Evolutionary conservation across 2,797 vertebrate genomes (phyloP), one percentile per base, ranked within the genome.

Genomic region (Botia kubotai): DNA sequence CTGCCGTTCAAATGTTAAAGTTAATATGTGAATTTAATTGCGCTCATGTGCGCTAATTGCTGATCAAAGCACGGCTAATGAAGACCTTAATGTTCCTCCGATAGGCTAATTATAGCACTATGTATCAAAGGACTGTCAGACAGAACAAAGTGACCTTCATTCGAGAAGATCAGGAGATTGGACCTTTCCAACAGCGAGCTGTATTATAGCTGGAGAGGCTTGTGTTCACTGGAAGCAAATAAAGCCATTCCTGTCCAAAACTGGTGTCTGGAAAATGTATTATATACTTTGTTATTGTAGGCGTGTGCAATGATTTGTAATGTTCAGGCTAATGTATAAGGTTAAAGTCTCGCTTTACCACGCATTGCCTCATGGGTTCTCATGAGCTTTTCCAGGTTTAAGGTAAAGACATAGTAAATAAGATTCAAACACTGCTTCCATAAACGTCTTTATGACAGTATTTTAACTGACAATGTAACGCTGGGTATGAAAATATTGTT

Each of bases 21-120:
- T 75, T 82, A 72, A 83, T 84, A 79, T 81, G 69, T 53, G 65
- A 79, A 77, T 82, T 79, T 83, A 77, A 86, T 79, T 75, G 29
- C 52, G 26, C 55, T 74, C 66, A 81, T 52, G 65, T 65, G 67
- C 29, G 65, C 43, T 84, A 83, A 82, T 80, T 82, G 33, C 63
- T 66, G 52, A 48, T 74, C 55, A 46, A 17, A 52, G 50, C 57
- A 50, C 58, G 50, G 83, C 69, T 78, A 79, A 84, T 82, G 57
- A 72, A 80, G 58, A 73, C 53, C 67, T 58, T 13, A 70, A 68
- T 75, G 16, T 77, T 65, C 80, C 52, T 68, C 60, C 57, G 58
- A 83, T 68, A 70, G 60, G 69, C 62, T 39, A 53, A 86, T 82
- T 70, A 79, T 82, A 66, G 36, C 66, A 29, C 68, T 82, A 67